Conservation (phyloP, 1,140 invertebrate species). For the Zeugodacus cucurbitae region DNA sequence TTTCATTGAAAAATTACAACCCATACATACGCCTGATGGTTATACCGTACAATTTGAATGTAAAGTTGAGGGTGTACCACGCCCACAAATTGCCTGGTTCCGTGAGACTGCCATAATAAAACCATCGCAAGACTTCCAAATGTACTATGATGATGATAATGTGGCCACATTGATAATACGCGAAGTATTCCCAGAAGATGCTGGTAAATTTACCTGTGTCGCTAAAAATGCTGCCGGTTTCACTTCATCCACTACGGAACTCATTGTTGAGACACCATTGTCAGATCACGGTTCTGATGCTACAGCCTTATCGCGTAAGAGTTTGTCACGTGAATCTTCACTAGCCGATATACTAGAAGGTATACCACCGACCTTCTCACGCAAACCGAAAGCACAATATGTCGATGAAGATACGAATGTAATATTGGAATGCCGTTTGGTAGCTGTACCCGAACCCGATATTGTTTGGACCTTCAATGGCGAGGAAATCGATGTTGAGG, state of each 20-base stretch:
- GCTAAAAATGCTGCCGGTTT: slow-evolving; percentile 95
- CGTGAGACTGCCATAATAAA: slow-evolving; percentile 92
- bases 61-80: slow-evolving; percentile 87
- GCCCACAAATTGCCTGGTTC: slow-evolving; percentile 95
- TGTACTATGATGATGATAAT: slow-evolving; percentile 93
- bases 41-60: slow-evolving; percentile 90
- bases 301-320: slow-evolving; percentile 81
- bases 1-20: slow-evolving; percentile 87
- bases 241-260: slow-evolving; percentile 89
- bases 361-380: slow-evolving; percentile 92
- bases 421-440: slow-evolving; percentile 84
- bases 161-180: slow-evolving; percentile 92
- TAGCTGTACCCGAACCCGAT: slow-evolving; percentile 90
- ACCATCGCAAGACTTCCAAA: slow-evolving; percentile 89
- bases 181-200: slow-evolving; percentile 97
- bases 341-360: slow-evolving; percentile 91
- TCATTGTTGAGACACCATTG: slow-evolving; percentile 86
- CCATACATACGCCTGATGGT: slow-evolving; percentile 85
- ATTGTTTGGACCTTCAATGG: slow-evolving; percentile 85
- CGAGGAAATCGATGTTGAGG: slow-evolving; percentile 75
- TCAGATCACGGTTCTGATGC: slow-evolving; percentile 90
- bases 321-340: slow-evolving; percentile 88
- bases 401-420: slow-evolving; percentile 84
- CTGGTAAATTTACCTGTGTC: slow-evolving; percentile 95
- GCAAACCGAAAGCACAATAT: slow-evolving; percentile 85